Evolutionary conservation across 2,888 invertebrate genomes (phyloP).

Genomic region (Euphydryas editha): DNA sequence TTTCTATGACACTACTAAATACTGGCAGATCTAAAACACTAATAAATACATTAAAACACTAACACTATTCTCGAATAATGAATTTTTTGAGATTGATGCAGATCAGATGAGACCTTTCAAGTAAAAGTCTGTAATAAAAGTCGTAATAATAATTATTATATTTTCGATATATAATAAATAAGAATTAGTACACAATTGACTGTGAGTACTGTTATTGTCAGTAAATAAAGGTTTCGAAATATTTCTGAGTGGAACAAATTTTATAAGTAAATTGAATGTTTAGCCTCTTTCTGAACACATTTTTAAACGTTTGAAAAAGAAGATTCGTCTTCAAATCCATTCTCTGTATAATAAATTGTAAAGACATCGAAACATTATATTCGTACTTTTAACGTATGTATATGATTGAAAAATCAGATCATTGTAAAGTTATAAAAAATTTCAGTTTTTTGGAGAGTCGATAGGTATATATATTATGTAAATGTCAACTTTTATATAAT

Average conservation of each 20-base stretch:
- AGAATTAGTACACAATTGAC: not conserved
- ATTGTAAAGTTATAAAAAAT: not conserved
- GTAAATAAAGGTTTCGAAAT: slow-evolving; percentile 3
- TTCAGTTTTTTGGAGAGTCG: not conserved
- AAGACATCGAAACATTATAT: slow-evolving; percentile 39
- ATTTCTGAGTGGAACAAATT: not conserved
- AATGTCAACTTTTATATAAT: not conserved
- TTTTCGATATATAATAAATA: not conserved
- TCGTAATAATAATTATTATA: not conserved
- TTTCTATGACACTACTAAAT: slow-evolving; percentile 22
- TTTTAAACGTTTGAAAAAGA: not conserved
- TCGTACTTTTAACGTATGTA: not conserved
- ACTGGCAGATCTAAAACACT: slow-evolving; percentile 13
- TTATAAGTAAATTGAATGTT: not conserved
- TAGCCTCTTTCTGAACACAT: not conserved
- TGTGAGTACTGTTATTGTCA: slow-evolving; percentile 1
- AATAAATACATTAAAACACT: slow-evolving; percentile 9
- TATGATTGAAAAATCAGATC: not conserved
- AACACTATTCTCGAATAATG: slow-evolving; percentile 12
- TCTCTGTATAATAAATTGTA: slow-evolving; percentile 24
- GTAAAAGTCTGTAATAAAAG: not conserved
- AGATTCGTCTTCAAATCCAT: not conserved
- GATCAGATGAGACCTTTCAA: no score
- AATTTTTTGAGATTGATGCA: not conserved
- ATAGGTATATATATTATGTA: not conserved